Evolutionary conservation across 2,888 invertebrate species (phyloP).

Genomic region (Pristionchus fissidentatus): DNA sequence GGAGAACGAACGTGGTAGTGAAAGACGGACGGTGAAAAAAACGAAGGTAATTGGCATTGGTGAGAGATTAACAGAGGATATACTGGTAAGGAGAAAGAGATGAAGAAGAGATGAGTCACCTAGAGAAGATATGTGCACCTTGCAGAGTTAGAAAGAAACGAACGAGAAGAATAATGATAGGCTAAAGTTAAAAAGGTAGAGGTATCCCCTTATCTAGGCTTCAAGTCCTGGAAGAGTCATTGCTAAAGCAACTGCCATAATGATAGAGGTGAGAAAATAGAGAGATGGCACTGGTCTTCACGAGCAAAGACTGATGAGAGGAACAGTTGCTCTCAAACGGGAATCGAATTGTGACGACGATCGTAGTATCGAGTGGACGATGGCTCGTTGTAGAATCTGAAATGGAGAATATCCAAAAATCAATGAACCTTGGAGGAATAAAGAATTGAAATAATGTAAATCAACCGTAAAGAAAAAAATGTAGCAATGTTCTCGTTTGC

Average conservation of each 20-base stretch:
- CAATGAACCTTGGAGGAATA: no score
- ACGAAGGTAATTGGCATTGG: conserved; percentile 18
- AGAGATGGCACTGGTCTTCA: not conserved
- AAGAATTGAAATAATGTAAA: no score
- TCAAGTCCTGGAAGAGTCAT: no score
- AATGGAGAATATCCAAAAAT: no score
- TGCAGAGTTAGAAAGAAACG: not conserved
- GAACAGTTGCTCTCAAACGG: not conserved
- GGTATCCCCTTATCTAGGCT: no score
- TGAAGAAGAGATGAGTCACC: not conserved
- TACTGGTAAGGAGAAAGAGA: conserved; percentile 18
- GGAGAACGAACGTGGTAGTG: conserved; percentile 1
- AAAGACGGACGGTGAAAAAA: conserved; percentile 3
- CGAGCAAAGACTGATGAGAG: not conserved
- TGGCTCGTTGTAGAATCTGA: conserved; percentile 33
- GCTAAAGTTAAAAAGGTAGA: no score
- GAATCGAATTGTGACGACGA: conserved; percentile 44
- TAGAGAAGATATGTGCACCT: conserved; percentile 17
- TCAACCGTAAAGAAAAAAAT: not conserved
- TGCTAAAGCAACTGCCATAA: no score
- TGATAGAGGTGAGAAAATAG: no score
- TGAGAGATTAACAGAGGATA: not conserved
- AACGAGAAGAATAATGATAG: no score
- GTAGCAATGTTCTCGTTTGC: not conserved
- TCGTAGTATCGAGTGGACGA: conserved; percentile 32